These are phyloP conservation scores for Frankliniella fusca DNA, from an alignment of 2,888 invertebrate genomes.

Conservation along the genomic window DNA sequence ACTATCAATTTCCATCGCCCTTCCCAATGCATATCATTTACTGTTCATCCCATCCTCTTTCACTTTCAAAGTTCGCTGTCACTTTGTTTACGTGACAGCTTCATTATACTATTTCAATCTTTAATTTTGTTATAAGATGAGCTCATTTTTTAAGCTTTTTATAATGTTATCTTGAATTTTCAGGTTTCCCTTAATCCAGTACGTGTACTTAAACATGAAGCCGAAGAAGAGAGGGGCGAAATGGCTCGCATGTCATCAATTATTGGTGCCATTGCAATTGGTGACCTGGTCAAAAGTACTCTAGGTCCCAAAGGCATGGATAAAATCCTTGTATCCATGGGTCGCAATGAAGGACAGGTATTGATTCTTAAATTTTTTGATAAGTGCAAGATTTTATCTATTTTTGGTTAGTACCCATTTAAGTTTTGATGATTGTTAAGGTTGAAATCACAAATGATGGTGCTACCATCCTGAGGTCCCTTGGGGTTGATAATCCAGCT, in stretches of 20 bases:
- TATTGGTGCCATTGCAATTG: conserved; percentile 97
- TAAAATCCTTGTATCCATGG: conserved; percentile 77
- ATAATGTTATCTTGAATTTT: conserved; percentile 35
- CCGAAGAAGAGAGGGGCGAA: conserved; percentile 97
- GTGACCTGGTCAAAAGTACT: conserved; percentile 96
- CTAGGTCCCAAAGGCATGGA: conserved; percentile 99
- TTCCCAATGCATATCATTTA: background rate
- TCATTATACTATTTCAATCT: background rate
- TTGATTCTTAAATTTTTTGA: conserved; percentile 37
- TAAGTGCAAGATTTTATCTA: background rate
- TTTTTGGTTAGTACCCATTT: background rate
- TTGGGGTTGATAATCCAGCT: conserved; percentile 98
- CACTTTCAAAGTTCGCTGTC: background rate
- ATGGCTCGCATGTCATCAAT: conserved; percentile 96
- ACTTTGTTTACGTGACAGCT: background rate
- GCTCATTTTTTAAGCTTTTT: background rate
- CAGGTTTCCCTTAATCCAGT: conserved; percentile 85
- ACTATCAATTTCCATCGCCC: background rate
- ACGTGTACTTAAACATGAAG: conserved; percentile 89
- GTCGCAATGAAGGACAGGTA: conserved; percentile 69
- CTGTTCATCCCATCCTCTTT: background rate
- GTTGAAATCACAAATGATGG: conserved; percentile 99
- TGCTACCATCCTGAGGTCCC: conserved; percentile 92
- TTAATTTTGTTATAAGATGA: background rate
- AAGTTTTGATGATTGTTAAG: conserved; percentile 43